Evolutionary conservation across 1,140 invertebrate genomes (phyloP), one percentile per base, ranked within the genome.

Genomic region (Pogonomyrmex barbatus): DNA sequence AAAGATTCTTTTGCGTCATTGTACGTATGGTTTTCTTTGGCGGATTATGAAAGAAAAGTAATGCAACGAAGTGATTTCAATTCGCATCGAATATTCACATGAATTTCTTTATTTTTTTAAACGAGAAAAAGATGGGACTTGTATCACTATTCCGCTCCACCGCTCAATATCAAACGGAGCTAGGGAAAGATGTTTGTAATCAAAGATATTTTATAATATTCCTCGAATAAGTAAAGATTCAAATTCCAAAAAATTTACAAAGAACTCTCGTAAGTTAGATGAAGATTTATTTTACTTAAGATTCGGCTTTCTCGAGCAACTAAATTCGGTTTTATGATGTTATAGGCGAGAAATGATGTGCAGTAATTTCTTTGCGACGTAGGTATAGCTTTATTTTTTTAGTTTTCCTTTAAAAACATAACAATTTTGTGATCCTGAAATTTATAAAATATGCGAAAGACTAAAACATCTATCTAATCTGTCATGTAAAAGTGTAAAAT

Each of bases 141-240:
- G 42, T n/a, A 47, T 47, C 2, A 42, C 30, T 63, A 2, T 30
- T 62, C 17, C 42, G 58, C 30, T 45, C 17, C 58, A 62, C 12
- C 30, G 75, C 17, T 63, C 73, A 63, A 62, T 62, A 62, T 14
- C n/a, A 47, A 50, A 68, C 2, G 42, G 6, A 47, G 36, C 30
- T 39, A 39, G 33, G 2, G 30, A 63, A 8, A 65, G 14, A 45
- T 24, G 36, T 24, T 24, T 24, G 24, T n/a, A 39, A 60, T 47
- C 12, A 58, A n/a, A 68, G 45, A 50, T 76, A 30, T 14, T 60
- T 76, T 60, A 14, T 45, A 50, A 47, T 58, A 30, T n/a, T 60
- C 24, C n/a, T 68, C 10, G 12, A 4, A 42, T 30, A 39, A 0
- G 24, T n/a, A 30, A 2, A 65, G 17, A 10, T 2, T 17, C 39